Base-by-base conservation (phyloP, 1,140 invertebrate species). In the Ips typographus region DNA sequence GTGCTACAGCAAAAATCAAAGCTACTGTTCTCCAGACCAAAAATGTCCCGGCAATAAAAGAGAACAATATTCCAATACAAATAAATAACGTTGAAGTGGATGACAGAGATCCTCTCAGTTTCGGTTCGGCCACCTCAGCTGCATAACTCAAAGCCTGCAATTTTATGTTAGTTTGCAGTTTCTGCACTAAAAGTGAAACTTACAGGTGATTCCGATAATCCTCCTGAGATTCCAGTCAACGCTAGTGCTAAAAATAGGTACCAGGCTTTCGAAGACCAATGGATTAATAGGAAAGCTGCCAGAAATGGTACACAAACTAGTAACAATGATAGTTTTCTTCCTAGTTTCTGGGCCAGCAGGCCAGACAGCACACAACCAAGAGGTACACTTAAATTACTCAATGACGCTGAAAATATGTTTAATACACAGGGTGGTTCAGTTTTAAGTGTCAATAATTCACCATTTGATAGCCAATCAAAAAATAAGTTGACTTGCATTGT, bases 171-270 rank as follows among this genome's bases (percentile, higher is more conserved):
- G 38, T 41, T 0, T 22, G n/a, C 4, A 42, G 3, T 42, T 4
- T 6, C 37, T 55, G 7, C 7, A 6, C 5, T 42, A n/a, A 42
- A 5, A n/a, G 40, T 3, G 38, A 42, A 75, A 82, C 84, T 84
- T 81, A 92, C 90, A 2, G 91, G 90, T 66, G 90, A 90, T 80
- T 92, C 91, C 47, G 91, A 80, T 0, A 93, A 78, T 58, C 91
- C 91, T 59, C 90, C 90, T 1, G 86, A 86, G 1, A 92, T 71
- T 4, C 90, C 91, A 8, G 88, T 88, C 51, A 92, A 80, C 60
- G 85, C 83, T 44, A 91, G 79, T 7, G 88, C 87, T 1, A 83
- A 71, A 77, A 91, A 91, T 6, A 92, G 80, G 77, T 88, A 85
- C 37, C 78, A 80, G 1, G 86, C 82, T 56, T 79, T 82, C 2